phyloP scores from a whole-genome alignment of 2,888 invertebrate genomes.

The Cheilosia urbana region DNA sequence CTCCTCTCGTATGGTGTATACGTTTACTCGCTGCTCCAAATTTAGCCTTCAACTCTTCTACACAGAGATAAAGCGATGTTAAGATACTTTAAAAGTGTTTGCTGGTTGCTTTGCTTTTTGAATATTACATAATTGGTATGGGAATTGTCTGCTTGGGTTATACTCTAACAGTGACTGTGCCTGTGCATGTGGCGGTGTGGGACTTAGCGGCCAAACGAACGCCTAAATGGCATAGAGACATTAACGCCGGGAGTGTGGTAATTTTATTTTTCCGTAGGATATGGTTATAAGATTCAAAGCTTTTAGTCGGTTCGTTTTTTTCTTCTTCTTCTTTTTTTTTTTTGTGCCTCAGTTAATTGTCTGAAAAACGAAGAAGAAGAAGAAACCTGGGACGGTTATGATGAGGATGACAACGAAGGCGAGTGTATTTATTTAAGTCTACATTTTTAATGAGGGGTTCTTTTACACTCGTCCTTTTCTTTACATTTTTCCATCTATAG shows the following conservation, averaged over 20 bases:
- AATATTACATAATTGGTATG: conserved; percentile 72
- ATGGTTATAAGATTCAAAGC: conserved; percentile 53
- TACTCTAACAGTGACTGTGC: background rate
- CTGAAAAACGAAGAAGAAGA: background rate
- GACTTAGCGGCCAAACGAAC: background rate
- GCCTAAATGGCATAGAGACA: conserved; percentile 30
- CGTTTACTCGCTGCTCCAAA: conserved; percentile 55
- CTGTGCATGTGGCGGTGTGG: background rate
- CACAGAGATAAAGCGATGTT: conserved; percentile 47
- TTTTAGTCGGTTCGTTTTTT: conserved; percentile 38
- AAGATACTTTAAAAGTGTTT: conserved; percentile 53
- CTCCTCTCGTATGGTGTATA: conserved; percentile 15
- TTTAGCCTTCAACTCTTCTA: conserved; percentile 56
- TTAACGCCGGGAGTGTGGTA: conserved; percentile 46
- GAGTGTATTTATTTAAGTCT: conserved; percentile 21
- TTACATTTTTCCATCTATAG: conserved; percentile 5
- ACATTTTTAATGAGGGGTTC: conserved; percentile 44
- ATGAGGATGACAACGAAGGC: background rate
- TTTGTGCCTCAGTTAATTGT: conserved; percentile 29
- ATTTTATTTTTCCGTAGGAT: conserved; percentile 23
- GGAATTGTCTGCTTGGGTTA: conserved; percentile 61
- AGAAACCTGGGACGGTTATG: background rate
- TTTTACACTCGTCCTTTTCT: conserved; percentile 27
- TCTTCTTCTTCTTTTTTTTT: background rate
- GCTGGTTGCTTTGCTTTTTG: conserved; percentile 30